A percentile compares a stretch with the other conserved stretches of the same genome.
These are phyloP conservation scores for Bothrops jararaca DNA, from an alignment of 2,113 vertebrate genomes.

Conservation along the genomic window DNA sequence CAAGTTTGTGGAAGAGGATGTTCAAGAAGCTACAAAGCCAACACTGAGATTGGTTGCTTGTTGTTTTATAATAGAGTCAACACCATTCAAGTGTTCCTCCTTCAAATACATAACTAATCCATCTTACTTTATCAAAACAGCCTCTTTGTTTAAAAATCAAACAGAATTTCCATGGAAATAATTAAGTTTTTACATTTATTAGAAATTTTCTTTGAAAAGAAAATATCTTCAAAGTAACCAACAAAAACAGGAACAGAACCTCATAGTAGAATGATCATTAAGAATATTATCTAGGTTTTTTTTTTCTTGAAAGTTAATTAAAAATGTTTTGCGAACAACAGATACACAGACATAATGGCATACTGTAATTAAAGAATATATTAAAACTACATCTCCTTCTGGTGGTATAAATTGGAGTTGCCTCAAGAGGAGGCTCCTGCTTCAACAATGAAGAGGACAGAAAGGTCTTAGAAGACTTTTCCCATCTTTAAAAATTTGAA, in stretches of 20 bases:
- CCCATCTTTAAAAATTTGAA: neutral
- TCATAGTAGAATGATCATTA: constrained; percentile 3
- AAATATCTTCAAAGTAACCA: neutral
- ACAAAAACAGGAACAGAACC: neutral
- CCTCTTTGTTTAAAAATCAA: neutral
- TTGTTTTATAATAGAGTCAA: constrained; percentile 48
- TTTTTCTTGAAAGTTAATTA: neutral
- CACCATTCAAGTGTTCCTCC: constrained; percentile 6
- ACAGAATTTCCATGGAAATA: neutral
- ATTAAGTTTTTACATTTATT: constrained; percentile 2
- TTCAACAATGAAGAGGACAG: neutral
- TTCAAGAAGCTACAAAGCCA: constrained; percentile 27
- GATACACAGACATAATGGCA: neutral
- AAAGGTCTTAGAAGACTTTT: neutral
- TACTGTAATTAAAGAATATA: neutral
- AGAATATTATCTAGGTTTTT: neutral
- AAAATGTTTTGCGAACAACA: neutral
- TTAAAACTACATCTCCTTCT: neutral
- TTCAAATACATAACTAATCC: constrained; percentile 22
- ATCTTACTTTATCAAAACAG: constrained; percentile 18
- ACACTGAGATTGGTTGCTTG: constrained; percentile 21
- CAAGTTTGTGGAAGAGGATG: constrained; percentile 26
- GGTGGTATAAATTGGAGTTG: neutral
- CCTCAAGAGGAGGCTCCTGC: neutral
- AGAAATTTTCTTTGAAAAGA: neutral